These are phyloP conservation scores for Pachyseris speciosa DNA, from an alignment of 64 coral and sea anemone species.

Conservation along the genomic window DNA sequence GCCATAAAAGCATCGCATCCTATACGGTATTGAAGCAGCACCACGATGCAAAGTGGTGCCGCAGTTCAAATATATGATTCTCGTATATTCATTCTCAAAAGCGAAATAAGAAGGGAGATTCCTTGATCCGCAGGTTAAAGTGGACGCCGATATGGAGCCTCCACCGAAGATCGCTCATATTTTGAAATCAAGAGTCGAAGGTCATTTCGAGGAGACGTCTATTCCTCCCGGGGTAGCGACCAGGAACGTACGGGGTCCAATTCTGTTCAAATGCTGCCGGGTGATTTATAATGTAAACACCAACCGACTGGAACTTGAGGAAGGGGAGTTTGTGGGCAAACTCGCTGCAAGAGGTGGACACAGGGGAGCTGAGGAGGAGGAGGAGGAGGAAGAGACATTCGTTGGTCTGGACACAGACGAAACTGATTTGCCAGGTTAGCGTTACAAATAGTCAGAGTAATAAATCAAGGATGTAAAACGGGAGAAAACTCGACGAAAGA, in stretches of 20 bases:
- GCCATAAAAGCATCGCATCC: too few relatives aligned
- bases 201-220: background rate
- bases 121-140: too few relatives aligned
- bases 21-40: too few relatives aligned
- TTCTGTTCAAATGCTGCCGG: background rate
- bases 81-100: too few relatives aligned
- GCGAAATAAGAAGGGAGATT: too few relatives aligned
- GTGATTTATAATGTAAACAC: background rate
- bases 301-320: background rate
- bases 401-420: background rate
- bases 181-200: background rate
- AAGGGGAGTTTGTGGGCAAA: slow-evolving; percentile 3
- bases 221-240: background rate
- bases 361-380: background rate
- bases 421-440: background rate
- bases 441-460: background rate
- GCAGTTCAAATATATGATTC: too few relatives aligned
- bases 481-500: too few relatives aligned
- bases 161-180: background rate
- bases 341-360: too few relatives aligned
- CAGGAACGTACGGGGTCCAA: background rate
- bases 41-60: too few relatives aligned
- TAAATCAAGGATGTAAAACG: background rate
- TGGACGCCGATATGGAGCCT: too few relatives aligned
- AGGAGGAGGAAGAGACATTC: background rate